Conservation (phyloP, 2,888 invertebrate genomes). For the Phrixothrix hirtus region DNA sequence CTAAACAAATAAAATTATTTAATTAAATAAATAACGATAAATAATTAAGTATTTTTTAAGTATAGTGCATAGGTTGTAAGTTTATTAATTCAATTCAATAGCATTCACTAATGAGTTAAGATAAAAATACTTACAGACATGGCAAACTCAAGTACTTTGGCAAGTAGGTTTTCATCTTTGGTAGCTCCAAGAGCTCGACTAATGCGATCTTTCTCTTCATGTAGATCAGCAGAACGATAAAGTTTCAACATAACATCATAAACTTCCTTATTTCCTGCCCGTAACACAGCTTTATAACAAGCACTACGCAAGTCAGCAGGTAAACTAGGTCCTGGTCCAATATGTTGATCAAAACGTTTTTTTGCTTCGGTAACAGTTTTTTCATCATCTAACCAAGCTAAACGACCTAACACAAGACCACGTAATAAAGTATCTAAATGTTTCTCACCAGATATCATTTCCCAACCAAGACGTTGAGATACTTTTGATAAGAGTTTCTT, state of each 20-base stretch:
- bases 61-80: no score
- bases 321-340: conserved; percentile 62
- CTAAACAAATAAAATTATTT: conserved; percentile 56
- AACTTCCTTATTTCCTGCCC: conserved; percentile 68
- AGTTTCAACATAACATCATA: conserved; percentile 79
- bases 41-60: no score
- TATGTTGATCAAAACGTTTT: conserved; percentile 69
- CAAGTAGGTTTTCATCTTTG: conserved; percentile 69
- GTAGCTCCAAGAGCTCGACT: conserved; percentile 82
- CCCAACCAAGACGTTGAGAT: conserved; percentile 81
- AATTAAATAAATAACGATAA: no score
- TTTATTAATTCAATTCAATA: no score
- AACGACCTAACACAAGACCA: conserved; percentile 78
- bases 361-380: conserved; percentile 78
- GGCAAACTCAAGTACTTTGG: conserved; percentile 77
- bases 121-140: conserved; percentile 47
- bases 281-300: conserved; percentile 83
- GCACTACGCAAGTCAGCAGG: conserved; percentile 86
- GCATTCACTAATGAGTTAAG: no score
- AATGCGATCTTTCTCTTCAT: conserved; percentile 93
- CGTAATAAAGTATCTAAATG: conserved; percentile 85
- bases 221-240: conserved; percentile 82
- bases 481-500: conserved; percentile 74
- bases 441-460: conserved; percentile 77
- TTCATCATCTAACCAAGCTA: conserved; percentile 82